Base-by-base conservation (phyloP, 2,113 vertebrate species). In the Apteryx owenii region DNA sequence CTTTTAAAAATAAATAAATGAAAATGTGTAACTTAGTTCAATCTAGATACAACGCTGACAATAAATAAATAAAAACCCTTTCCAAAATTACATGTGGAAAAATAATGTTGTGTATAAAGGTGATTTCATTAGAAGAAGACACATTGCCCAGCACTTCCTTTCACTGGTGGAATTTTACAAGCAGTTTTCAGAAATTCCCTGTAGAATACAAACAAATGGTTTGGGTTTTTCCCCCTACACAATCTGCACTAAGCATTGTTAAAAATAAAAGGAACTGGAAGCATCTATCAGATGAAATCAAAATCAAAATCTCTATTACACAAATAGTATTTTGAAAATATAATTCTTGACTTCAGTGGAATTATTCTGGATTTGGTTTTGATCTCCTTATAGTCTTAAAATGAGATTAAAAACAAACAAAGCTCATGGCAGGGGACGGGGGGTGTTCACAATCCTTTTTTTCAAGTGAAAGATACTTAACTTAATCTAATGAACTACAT, bases 281-380 rank as follows among this genome's bases (percentile, higher is more conserved):
- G 81, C 1, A 15, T 14, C 5, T 66, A 64, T 65, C 72, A 31
- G 28, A 61, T 76, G 78, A 94, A 87, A 73, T 66, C 28, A 20
- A 50, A 83, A 81, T 92, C 75, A 76, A 87, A 91, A 72, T 72
- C 66, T 91, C 73, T 64, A 66, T 90, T 93, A 48, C 61, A 85
- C 70, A 87, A 92, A 93, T 69, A 88, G 73, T 69, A 60, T 93
- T 96, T 96, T 76, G 48, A 82, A 79, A 44, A 77, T 80, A n/a
- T 81, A 85, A 94, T 88, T 81, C 80, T 78, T 81, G 29, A 75
- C 76, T 94, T 93, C 51, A 81, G 21, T 75, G 36, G 76, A 38
- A 33, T 88, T 95, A 80, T 73, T 95, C 28, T 91, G 92, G 90
- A 96, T 95, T 97, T 97, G 70, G 26, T 79, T 92, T 89, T 88